Evolutionary conservation across 2,797 vertebrate genomes (phyloP).

Genomic region (Diplodus puntazzo): DNA sequence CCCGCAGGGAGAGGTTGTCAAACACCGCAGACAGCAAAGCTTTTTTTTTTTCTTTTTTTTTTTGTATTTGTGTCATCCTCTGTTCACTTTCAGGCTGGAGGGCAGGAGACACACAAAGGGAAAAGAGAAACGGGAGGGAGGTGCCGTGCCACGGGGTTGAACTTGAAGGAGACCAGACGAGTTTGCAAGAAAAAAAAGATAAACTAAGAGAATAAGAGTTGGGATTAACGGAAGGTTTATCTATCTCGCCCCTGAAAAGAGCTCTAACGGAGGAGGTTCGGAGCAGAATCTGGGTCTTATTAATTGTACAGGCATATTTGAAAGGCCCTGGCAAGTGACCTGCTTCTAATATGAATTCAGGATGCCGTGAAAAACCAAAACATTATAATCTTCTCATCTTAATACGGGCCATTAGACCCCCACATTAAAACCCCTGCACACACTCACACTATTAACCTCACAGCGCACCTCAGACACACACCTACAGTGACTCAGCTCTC

Average conservation of each 20-base stretch:
- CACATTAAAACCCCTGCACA: conserved; percentile 38
- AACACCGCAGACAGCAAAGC: conserved; percentile 70
- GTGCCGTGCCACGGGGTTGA: conserved; percentile 70
- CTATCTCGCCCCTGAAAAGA: conserved; percentile 76
- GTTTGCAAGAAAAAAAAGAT: conserved; percentile 67
- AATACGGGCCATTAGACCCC: conserved; percentile 57
- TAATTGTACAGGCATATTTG: conserved; percentile 89
- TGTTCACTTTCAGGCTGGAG: conserved; percentile 81
- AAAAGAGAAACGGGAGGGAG: conserved; percentile 24
- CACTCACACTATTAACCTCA: conserved; percentile 33
- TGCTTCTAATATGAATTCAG: conserved; percentile 83
- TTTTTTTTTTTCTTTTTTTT: conserved; percentile 66
- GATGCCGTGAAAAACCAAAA: conserved; percentile 80
- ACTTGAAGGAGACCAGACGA: conserved; percentile 84
- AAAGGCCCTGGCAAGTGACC: conserved; percentile 81
- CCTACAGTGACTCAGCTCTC: conserved; percentile 62
- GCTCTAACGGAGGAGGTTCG: conserved; percentile 79
- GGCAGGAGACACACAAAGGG: conserved; percentile 59
- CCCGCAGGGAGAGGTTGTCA: conserved; percentile 63
- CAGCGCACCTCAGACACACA: conserved; percentile 39
- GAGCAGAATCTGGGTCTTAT: conserved; percentile 84
- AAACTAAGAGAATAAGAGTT: conserved; percentile 72
- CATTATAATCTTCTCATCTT: conserved; percentile 88
- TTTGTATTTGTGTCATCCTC: conserved; percentile 78
- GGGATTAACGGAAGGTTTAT: conserved; percentile 73